Evolutionary conservation across 2,113 vertebrate species (phyloP).

Genomic region (Sitta europaea): DNA sequence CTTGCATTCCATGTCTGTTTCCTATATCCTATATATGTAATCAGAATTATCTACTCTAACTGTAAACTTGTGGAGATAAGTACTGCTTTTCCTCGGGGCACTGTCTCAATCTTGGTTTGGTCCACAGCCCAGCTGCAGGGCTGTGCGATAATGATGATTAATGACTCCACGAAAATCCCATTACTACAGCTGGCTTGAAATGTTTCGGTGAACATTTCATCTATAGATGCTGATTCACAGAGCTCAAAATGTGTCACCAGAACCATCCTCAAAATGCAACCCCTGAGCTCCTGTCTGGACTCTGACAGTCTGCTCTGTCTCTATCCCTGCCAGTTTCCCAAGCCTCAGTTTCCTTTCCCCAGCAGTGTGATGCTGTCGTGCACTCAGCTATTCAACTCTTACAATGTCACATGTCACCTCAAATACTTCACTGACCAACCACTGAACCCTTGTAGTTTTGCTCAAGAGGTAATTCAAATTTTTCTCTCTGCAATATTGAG

Average conservation of each 20-base stretch:
- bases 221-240: background rate
- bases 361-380: fast-evolving
- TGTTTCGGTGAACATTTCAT: background rate
- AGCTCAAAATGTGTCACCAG: background rate
- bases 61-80: background rate
- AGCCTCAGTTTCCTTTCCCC: background rate
- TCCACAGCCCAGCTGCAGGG: background rate
- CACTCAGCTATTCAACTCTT: background rate
- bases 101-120: background rate
- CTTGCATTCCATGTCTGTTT: background rate
- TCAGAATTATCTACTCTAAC: conserved; percentile 2
- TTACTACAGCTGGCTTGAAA: background rate
- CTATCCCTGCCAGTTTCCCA: background rate
- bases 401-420: fast-evolving
- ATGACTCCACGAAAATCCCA: background rate
- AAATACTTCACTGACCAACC: background rate
- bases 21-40: background rate
- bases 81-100: background rate
- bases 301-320: background rate
- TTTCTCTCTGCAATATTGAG: background rate
- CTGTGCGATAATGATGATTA: conserved; percentile 10
- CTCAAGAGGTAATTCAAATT: background rate
- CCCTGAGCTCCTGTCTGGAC: background rate
- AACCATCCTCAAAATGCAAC: background rate
- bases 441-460: background rate